Evolutionary conservation across 64 coral and sea anemone genomes (phyloP).

Genomic region (Astreopora myriophthalma): DNA sequence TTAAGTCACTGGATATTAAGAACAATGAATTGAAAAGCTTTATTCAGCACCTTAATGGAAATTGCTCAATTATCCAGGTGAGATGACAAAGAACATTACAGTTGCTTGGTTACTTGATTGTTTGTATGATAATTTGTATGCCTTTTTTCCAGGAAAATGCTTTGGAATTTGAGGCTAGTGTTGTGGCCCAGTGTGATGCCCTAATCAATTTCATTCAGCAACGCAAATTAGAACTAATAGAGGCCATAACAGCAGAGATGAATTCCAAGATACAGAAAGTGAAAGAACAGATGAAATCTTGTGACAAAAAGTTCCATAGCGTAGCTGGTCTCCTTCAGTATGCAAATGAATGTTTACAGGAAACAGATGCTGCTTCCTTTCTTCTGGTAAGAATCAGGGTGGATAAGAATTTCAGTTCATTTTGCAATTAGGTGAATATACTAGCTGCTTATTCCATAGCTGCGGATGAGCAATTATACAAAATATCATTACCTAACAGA

Average conservation of each 20-base stretch:
- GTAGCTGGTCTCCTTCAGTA: slow-evolving; percentile 73
- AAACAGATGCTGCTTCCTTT: slow-evolving; percentile 89
- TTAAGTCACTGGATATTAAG: slow-evolving; percentile 44
- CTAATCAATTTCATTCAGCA: slow-evolving; percentile 84
- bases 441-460: too few relatives aligned
- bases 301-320: slow-evolving; percentile 68
- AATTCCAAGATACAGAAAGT: slow-evolving; percentile 79
- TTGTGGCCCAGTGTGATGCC: slow-evolving; percentile 96
- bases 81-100: too few relatives aligned
- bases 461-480: too few relatives aligned
- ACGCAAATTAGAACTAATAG: slow-evolving; percentile 77
- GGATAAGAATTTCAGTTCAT: neutral
- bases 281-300: slow-evolving; percentile 71
- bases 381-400: slow-evolving; percentile 71
- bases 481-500: too few relatives aligned
- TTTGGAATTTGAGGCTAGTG: slow-evolving; percentile 97
- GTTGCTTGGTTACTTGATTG: neutral
- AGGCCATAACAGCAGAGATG: slow-evolving; percentile 83
- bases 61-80: slow-evolving; percentile 63
- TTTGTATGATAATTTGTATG: neutral
- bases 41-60: slow-evolving; percentile 40
- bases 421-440: too few relatives aligned
- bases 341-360: slow-evolving; percentile 77
- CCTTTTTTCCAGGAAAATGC: slow-evolving; percentile 80
- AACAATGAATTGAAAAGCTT: slow-evolving; percentile 52